A percentile compares a stretch with the other conserved stretches of the same genome.
Conservation (phyloP, 2,888 invertebrate species). For the Mimachlamys varia region DNA sequence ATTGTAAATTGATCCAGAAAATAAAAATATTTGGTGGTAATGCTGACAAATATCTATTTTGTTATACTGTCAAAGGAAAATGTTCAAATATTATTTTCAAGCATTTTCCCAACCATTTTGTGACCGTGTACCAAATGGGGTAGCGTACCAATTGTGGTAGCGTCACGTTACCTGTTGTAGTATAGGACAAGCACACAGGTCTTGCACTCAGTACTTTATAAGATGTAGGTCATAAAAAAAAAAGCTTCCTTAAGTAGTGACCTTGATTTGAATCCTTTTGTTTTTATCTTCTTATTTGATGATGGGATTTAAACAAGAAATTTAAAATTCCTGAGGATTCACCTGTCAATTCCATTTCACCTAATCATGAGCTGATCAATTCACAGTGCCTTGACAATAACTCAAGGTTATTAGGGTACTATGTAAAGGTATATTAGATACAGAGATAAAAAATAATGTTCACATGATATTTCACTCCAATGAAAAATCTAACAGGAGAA, state of each 20-base stretch:
- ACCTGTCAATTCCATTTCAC: background rate
- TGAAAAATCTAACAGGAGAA: background rate
- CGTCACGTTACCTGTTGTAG: too few relatives aligned
- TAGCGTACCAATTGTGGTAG: too few relatives aligned
- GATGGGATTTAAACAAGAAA: constrained; percentile 4
- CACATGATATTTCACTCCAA: background rate
- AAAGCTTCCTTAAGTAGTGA: background rate
- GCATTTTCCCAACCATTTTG: too few relatives aligned
- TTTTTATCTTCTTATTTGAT: background rate
- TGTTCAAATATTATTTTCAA: too few relatives aligned
- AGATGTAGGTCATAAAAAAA: background rate
- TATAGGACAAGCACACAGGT: background rate
- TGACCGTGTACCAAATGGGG: too few relatives aligned
- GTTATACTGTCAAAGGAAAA: too few relatives aligned
- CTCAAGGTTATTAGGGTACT: background rate
- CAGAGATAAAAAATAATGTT: background rate
- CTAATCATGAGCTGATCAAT: background rate
- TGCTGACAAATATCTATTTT: too few relatives aligned
- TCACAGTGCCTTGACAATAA: background rate
- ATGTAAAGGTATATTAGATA: background rate
- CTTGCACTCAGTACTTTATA: background rate
- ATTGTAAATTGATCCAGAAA: too few relatives aligned
- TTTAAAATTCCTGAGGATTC: background rate
- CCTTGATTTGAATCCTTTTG: constrained; percentile 20
- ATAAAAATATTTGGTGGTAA: too few relatives aligned